Base-by-base conservation (phyloP, 2,797 vertebrate species). In the Falco naumanni region DNA sequence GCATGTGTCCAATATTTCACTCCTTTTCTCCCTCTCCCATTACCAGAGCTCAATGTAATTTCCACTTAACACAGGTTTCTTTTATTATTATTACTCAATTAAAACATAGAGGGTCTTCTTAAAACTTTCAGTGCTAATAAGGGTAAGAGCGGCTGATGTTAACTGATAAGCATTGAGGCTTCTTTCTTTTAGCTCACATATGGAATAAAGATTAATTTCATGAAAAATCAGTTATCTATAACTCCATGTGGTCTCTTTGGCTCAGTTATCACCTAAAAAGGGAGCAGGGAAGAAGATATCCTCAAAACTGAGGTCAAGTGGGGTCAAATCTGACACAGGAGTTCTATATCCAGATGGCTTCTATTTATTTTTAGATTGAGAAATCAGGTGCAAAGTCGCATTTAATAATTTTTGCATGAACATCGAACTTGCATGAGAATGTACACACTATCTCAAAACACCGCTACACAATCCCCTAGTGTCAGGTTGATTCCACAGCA, bases 1-100 rank as follows among this genome's bases (percentile, higher is more conserved):
- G 39, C 61, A 74, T 93, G 97, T 97, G 93, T 91, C 63, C 11
- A 26, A 4, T 37, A 56, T 63, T 96, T 96, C 76, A 37, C 81
- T 93, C 41, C 85, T 92, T 95, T 93, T 96, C 70, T 96, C 68
- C 57, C 51, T 90, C 65, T 81, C 19, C 53, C 71, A 82, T 96
- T 97, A 96, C 39, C 68, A 92, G 39, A 2, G 69, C 66, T 82
- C 65, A 65, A 69, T 77, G 68, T 90, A 96, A 95, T 85, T 96
- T 96, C 91, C 80, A 89, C 95, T 96, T 96, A 95, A 95, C 75
- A 90, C 41, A 51, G 79, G 53, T 82, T 93, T 87, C 92, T 96
- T 95, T 96, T 74, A 85, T 65, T n/a, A 77, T 77, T 88, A 93
- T 70, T 86, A 86, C 53, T 63, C 69, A 96, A 66, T 84, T 94